phyloP scores from a whole-genome alignment of 1,140 invertebrate species.

The Glossosoma conforme region DNA sequence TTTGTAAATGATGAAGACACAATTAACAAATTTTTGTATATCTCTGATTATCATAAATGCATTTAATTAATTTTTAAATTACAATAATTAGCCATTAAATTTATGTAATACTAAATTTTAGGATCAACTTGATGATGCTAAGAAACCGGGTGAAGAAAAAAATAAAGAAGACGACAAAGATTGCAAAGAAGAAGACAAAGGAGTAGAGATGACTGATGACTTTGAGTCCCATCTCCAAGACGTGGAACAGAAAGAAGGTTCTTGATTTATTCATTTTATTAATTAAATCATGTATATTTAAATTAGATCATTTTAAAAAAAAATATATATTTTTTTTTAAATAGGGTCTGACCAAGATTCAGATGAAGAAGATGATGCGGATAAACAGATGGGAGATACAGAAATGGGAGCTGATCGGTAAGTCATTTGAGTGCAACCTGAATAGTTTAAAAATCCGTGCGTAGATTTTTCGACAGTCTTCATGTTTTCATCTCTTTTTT shows the following conservation, averaged over 20 bases:
- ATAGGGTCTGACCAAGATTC: constrained; percentile 51
- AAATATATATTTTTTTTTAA: constrained; percentile 6
- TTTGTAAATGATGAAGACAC: neutral
- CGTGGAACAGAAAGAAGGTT: constrained; percentile 62
- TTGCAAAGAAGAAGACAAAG: constrained; percentile 88
- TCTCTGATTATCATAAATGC: too few relatives aligned
- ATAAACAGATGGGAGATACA: constrained; percentile 95
- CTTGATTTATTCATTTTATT: too few relatives aligned
- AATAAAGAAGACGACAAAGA: constrained; percentile 70
- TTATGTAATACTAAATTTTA: too few relatives aligned
- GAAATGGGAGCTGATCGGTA: constrained; percentile 76
- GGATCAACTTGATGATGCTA: constrained; percentile 90
- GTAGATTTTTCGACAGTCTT: too few relatives aligned
- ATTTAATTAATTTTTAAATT: too few relatives aligned
- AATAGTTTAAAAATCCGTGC: too few relatives aligned
- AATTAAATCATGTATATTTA: too few relatives aligned
- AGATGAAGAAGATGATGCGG: constrained; percentile 68
- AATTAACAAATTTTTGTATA: neutral
- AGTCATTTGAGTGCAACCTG: too few relatives aligned
- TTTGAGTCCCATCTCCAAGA: constrained; percentile 71
- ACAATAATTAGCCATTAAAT: too few relatives aligned
- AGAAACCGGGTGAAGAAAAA: constrained; percentile 68
- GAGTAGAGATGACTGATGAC: constrained; percentile 90
- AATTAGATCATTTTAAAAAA: neutral
- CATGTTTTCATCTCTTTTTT: too few relatives aligned